Percentiles rank a stretch among this genome's conserved stretches.
Conservation (phyloP, 2,888 invertebrate species). For the Omphaloscelis lunosa region DNA sequence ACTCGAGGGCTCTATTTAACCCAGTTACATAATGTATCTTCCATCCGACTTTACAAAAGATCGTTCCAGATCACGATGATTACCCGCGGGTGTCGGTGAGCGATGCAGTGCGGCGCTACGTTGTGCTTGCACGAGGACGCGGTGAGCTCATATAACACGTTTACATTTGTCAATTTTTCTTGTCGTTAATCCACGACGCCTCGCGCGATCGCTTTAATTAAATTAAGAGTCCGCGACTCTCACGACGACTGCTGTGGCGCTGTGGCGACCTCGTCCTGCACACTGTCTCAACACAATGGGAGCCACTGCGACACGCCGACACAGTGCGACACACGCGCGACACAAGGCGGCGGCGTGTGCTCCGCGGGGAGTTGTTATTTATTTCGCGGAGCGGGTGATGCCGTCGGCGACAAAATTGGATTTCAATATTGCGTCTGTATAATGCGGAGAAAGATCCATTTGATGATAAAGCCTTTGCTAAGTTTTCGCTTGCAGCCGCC, state of each 20-base stretch:
- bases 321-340: neutral
- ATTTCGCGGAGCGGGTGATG: conserved; percentile 14
- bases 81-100: neutral
- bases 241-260: conserved; percentile 12
- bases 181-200: conserved; percentile 61
- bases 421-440: conserved; percentile 63
- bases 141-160: conserved; percentile 51
- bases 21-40: neutral
- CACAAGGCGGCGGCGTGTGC: neutral
- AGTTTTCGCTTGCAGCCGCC: conserved; percentile 22
- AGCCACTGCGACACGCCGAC: neutral
- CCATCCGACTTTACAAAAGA: neutral
- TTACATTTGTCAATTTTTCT: conserved; percentile 68
- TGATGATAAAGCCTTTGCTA: conserved; percentile 49
- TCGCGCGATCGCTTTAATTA: conserved; percentile 55
- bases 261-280: neutral
- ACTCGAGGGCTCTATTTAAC: neutral
- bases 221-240: conserved; percentile 55
- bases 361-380: conserved; percentile 18
- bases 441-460: conserved; percentile 53
- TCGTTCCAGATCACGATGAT: neutral
- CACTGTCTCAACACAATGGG: neutral
- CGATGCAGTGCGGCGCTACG: neutral
- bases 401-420: conserved; percentile 61
- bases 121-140: conserved; percentile 29